A percentile compares a stretch with the other conserved stretches of the same genome.
Evolutionary conservation across 2,888 invertebrate species (phyloP).

Genomic region (Griposia aprilina): DNA sequence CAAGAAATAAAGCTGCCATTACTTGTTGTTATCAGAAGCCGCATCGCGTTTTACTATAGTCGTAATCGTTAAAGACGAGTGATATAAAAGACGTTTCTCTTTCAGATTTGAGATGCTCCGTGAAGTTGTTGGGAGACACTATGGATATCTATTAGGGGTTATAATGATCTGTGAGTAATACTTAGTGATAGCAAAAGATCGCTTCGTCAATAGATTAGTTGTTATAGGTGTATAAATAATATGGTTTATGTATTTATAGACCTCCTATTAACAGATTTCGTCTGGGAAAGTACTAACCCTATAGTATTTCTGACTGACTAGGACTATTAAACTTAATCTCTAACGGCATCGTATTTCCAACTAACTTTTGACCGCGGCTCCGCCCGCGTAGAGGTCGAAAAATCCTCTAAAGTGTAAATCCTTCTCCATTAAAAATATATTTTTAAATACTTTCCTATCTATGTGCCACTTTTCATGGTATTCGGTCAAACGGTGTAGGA

Average conservation of each 20-base stretch:
- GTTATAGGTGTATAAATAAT: too few relatives aligned
- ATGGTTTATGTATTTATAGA: background rate
- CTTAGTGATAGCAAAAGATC: background rate
- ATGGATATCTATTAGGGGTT: background rate
- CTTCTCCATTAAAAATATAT: too few relatives aligned
- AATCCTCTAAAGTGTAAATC: too few relatives aligned
- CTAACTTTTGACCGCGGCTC: too few relatives aligned
- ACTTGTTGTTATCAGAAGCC: conserved; percentile 49
- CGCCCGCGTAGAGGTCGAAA: too few relatives aligned
- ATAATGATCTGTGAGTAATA: background rate
- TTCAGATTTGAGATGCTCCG: conserved; percentile 67
- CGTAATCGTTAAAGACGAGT: conserved; percentile 72
- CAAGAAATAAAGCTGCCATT: conserved; percentile 59
- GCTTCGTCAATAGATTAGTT: background rate
- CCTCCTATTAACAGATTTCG: background rate
- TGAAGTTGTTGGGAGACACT: conserved; percentile 31
- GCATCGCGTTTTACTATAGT: conserved; percentile 68
- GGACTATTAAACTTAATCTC: background rate
- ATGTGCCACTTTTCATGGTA: too few relatives aligned
- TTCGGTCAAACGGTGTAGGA: too few relatives aligned
- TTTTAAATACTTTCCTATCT: too few relatives aligned
- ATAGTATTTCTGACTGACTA: background rate
- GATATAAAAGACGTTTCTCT: conserved; percentile 70
- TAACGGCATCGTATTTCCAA: background rate
- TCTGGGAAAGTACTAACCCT: background rate